Conservation (phyloP, 2,888 invertebrate genomes). For the Mythimna ferrago region DNA sequence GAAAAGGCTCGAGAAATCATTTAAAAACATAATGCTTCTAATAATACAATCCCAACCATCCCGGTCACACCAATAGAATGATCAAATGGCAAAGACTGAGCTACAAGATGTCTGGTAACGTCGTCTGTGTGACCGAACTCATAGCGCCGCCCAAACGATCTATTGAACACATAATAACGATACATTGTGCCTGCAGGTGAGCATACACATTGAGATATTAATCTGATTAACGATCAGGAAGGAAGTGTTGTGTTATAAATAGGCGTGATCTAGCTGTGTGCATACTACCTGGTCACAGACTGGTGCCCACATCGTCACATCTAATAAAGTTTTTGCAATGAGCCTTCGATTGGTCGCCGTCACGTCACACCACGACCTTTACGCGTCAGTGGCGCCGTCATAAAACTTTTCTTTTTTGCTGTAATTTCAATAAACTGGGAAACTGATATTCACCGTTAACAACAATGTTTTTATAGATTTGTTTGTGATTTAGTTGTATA, state of each 20-base stretch:
- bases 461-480: neutral
- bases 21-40: too few relatives aligned
- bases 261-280: neutral
- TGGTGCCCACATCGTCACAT: slow-evolving; percentile 17
- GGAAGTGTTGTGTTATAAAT: slow-evolving; percentile 1
- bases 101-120: neutral
- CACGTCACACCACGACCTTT: slow-evolving; percentile 29
- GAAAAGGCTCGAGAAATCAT: too few relatives aligned
- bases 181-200: neutral
- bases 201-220: slow-evolving; percentile 11
- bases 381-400: slow-evolving; percentile 12
- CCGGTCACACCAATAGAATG: too few relatives aligned
- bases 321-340: slow-evolving; percentile 35
- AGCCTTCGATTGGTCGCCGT: slow-evolving; percentile 53
- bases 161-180: slow-evolving; percentile 5
- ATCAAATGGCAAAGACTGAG: neutral
- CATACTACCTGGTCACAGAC: slow-evolving; percentile 32
- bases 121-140: neutral
- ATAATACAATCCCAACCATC: too few relatives aligned
- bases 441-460: neutral
- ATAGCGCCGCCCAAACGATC: slow-evolving; percentile 36
- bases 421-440: slow-evolving; percentile 7
- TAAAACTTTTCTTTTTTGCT: slow-evolving; percentile 1
- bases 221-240: slow-evolving; percentile 19
- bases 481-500: too few relatives aligned